A percentile compares a stretch with the other conserved stretches of the same genome.
Evolutionary conservation across 2,888 invertebrate genomes (phyloP).

Genomic region (Aphidius colemani): DNA sequence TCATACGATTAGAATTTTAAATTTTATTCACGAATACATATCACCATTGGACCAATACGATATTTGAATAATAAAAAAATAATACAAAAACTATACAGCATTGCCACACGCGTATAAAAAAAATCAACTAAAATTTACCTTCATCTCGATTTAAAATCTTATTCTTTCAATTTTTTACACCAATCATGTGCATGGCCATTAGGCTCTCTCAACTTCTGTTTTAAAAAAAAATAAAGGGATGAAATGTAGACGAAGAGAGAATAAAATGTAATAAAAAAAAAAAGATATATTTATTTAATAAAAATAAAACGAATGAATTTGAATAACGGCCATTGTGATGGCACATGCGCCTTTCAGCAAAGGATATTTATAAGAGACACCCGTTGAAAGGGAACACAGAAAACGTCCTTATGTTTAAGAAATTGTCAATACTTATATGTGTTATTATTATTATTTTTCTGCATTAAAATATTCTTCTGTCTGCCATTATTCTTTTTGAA

Average conservation of each 20-base stretch:
- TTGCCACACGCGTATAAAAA: slow-evolving; percentile 13
- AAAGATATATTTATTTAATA: neutral
- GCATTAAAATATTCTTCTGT: no score
- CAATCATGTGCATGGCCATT: slow-evolving; percentile 34
- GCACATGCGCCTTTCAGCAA: slow-evolving; percentile 24
- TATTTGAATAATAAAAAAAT: no score
- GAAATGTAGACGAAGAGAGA: slow-evolving; percentile 43
- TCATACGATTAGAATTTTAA: slow-evolving; percentile 61
- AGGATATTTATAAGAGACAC: slow-evolving; percentile 20
- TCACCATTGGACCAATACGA: no score
- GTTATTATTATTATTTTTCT: no score
- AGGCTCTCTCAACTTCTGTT: slow-evolving; percentile 25
- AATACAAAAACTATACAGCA: slow-evolving; percentile 12
- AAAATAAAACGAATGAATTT: slow-evolving; percentile 39
- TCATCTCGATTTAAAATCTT: slow-evolving; percentile 54
- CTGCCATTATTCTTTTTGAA: no score
- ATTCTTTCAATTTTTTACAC: slow-evolving; percentile 31
- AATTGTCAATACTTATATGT: neutral
- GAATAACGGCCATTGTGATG: slow-evolving; percentile 50
- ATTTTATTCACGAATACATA: slow-evolving; percentile 39
- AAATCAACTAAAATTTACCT: slow-evolving; percentile 35
- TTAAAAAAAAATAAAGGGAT: slow-evolving; percentile 15
- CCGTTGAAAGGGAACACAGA: slow-evolving; percentile 18
- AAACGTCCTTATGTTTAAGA: slow-evolving; percentile 15
- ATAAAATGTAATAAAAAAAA: slow-evolving; percentile 27